phyloP scores from a whole-genome alignment of 2,888 invertebrate genomes.

The Habrosyne pyritoides region DNA sequence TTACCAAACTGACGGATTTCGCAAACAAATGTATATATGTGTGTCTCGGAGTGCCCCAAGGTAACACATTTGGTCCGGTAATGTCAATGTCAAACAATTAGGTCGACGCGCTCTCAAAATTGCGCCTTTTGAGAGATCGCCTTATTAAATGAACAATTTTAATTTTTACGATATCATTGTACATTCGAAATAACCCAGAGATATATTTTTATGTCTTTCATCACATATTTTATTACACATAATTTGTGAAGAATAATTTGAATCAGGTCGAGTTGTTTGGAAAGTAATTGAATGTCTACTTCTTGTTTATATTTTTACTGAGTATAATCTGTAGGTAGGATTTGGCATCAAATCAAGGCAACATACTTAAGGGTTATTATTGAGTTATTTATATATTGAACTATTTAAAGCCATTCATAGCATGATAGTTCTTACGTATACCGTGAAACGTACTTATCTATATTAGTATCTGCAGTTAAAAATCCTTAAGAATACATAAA shows the following conservation, averaged over 20 bases:
- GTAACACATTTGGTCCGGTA: constrained; percentile 41
- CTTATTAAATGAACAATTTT: constrained; percentile 11
- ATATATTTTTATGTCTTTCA: neutral
- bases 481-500: too few species aligned
- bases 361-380: neutral
- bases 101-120: constrained; percentile 29
- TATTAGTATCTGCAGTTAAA: too few species aligned
- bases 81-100: constrained; percentile 52
- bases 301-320: neutral
- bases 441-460: too few species aligned
- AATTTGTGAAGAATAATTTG: constrained; percentile 31
- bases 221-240: constrained; percentile 20
- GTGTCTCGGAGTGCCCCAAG: constrained; percentile 31
- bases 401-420: too few species aligned
- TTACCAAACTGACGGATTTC: constrained; percentile 39
- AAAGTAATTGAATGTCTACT: neutral
- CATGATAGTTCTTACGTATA: too few species aligned
- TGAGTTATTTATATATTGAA: neutral
- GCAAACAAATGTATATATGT: constrained; percentile 21
- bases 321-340: neutral
- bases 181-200: neutral
- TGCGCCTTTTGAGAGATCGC: constrained; percentile 4
- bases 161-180: constrained; percentile 2
- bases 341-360: constrained; percentile 3
- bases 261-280: constrained; percentile 40